phyloP scores from a whole-genome alignment of 2,888 invertebrate species.

The Onthophagus sagittarius region DNA sequence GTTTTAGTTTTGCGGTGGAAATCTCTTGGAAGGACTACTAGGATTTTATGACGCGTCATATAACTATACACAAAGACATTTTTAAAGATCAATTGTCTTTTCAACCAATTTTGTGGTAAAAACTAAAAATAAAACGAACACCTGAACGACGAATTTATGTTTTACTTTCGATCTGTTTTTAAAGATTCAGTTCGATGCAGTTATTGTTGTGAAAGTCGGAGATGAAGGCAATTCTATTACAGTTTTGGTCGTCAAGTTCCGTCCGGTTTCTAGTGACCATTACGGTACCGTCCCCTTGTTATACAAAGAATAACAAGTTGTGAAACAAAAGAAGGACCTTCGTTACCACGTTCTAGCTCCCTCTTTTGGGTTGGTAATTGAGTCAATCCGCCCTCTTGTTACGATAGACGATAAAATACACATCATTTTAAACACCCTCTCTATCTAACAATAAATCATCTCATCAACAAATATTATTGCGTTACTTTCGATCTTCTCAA shows the following conservation, averaged over 20 bases:
- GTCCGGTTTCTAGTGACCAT: constrained; percentile 13
- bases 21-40: not conserved
- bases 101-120: not conserved
- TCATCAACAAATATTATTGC: too few relatives aligned
- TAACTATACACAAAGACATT: not conserved
- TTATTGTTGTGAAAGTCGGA: not conserved
- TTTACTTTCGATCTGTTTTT: not conserved
- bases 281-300: constrained; percentile 11
- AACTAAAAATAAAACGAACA: not conserved
- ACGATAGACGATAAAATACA: not conserved
- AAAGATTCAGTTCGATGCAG: not conserved
- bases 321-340: constrained; percentile 18
- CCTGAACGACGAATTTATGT: not conserved
- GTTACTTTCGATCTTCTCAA: too few relatives aligned
- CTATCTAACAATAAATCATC: not conserved
- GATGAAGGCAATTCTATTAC: constrained; percentile 2
- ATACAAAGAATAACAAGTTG: constrained; percentile 17
- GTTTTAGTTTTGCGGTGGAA: not conserved
- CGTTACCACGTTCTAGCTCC: not conserved
- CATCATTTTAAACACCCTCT: not conserved
- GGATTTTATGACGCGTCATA: not conserved
- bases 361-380: not conserved
- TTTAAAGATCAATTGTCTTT: not conserved
- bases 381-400: constrained; percentile 2
- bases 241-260: not conserved